Base-by-base conservation (phyloP, 2,797 vertebrate genomes). In the Oryzias sinensis region DNA sequence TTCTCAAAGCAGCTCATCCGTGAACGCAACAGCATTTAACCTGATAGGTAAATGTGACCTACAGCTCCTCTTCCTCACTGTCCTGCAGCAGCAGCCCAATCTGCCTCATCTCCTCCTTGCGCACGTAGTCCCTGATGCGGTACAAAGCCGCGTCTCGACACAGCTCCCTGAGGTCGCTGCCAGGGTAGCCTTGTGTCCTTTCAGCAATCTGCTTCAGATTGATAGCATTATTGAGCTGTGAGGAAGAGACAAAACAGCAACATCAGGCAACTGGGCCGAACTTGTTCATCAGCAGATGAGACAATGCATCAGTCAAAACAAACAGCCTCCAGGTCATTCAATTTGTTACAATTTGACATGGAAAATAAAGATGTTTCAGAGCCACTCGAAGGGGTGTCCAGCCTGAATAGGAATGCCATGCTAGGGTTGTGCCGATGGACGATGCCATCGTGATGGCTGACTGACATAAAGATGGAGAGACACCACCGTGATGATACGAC, bases 121-220 rank as follows among this genome's bases (percentile, higher is more conserved):
- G 92, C 67, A 93, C 84, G 5, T 90, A 94, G 76, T 94, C 92
- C 13, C 92, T 69, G 47, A 94, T 90, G 1, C 91, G 81, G 68
- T 94, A 93, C 85, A 93, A 84, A 70, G 93, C 90, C 0, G 92
- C 92, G 0, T 94, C 92, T 0, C 93, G 88, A 64, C 93, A 94
- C 4, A 93, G 79, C 79, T 94, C 92, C 43, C 87, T 72, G 52
- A 94, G 88, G 83, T 94, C 93, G 1, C 93, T 93, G 77, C 92
- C 92, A 0, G 92, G 93, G 76, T 88, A 93, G 4, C 90, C 88
- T 0, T 81, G 79, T 0, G 92, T 93, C 77, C 83, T 90, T 66
- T 90, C 90, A 0, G 92, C 90, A 1, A 94, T 88, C 76, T 94
- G 92, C 70, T 77, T 90, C 72, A 94, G 85, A 72, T 89, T 92